Evolutionary conservation across 2,113 vertebrate species (phyloP).

Genomic region (Lasiurus cinereus): DNA sequence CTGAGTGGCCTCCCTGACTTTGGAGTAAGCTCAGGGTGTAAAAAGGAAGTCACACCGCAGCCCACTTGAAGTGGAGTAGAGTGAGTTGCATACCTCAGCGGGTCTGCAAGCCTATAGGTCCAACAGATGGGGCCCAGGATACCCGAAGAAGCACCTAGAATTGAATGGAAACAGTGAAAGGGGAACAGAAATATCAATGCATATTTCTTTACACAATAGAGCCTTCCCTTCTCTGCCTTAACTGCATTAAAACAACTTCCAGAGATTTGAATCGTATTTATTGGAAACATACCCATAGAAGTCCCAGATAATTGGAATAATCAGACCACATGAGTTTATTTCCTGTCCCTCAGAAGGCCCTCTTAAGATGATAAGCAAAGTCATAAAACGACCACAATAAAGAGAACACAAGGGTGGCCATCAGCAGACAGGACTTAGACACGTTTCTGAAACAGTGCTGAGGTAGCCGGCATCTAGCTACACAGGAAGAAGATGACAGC

Average conservation of each 20-base stretch:
- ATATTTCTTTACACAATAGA: neutral
- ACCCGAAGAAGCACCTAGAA: neutral
- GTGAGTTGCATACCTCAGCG: neutral
- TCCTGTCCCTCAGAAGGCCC: neutral
- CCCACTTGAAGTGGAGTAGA: neutral
- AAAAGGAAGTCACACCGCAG: neutral
- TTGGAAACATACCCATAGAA: conserved; percentile 5
- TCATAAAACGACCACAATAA: neutral
- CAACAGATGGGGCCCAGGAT: neutral
- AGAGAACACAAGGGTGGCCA: neutral
- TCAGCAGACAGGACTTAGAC: neutral
- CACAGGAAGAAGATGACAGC: accelerated
- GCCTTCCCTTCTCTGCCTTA: neutral
- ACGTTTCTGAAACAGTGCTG: neutral
- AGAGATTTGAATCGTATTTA: neutral
- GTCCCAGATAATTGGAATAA: neutral
- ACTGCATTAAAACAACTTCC: neutral
- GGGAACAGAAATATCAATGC: neutral
- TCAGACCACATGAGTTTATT: neutral
- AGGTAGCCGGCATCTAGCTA: neutral
- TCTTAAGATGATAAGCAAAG: neutral
- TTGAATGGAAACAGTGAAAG: neutral
- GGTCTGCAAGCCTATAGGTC: neutral
- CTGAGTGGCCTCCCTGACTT: neutral
- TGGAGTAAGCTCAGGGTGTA: neutral